Evolutionary conservation across 2,113 vertebrate genomes (phyloP).

Genomic region (Cnemophilus loriae): DNA sequence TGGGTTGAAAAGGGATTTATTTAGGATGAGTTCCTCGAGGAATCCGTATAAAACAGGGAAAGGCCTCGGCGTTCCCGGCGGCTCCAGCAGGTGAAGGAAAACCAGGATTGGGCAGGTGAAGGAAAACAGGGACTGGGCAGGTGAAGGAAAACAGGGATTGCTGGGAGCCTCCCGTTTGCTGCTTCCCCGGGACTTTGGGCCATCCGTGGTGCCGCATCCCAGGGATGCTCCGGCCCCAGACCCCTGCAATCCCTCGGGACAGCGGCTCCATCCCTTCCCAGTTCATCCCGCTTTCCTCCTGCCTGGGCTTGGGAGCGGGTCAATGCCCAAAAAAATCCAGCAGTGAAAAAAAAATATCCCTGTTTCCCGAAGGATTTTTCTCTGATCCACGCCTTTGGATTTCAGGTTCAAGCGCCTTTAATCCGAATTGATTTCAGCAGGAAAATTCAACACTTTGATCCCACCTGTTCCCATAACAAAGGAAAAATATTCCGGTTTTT

Average conservation of each 20-base stretch:
- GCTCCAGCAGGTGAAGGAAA: background rate
- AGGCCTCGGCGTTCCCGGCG: background rate
- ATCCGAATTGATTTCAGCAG: background rate
- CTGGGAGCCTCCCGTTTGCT: background rate
- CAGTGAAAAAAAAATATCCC: background rate
- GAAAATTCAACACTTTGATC: background rate
- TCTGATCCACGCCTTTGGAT: background rate
- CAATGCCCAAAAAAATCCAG: background rate
- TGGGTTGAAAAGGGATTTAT: accelerated
- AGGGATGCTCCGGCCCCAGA: background rate
- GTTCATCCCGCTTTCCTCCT: conserved; percentile 43
- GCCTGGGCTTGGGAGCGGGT: conserved; percentile 40
- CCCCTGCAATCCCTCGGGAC: conserved; percentile 37
- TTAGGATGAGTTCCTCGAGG: background rate
- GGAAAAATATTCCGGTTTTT: background rate
- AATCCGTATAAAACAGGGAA: accelerated
- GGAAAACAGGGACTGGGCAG: too few relatives aligned
- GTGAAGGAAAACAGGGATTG: too few relatives aligned
- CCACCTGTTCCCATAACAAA: conserved; percentile 35
- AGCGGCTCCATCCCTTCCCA: conserved; percentile 55
- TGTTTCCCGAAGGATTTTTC: background rate
- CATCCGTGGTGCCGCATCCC: background rate
- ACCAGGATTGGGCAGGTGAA: too few relatives aligned
- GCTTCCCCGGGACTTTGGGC: background rate
- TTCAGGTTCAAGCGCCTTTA: conserved; percentile 1